Conservation (phyloP, 2,797 vertebrate species). For the Acestrorhynchus altus region DNA sequence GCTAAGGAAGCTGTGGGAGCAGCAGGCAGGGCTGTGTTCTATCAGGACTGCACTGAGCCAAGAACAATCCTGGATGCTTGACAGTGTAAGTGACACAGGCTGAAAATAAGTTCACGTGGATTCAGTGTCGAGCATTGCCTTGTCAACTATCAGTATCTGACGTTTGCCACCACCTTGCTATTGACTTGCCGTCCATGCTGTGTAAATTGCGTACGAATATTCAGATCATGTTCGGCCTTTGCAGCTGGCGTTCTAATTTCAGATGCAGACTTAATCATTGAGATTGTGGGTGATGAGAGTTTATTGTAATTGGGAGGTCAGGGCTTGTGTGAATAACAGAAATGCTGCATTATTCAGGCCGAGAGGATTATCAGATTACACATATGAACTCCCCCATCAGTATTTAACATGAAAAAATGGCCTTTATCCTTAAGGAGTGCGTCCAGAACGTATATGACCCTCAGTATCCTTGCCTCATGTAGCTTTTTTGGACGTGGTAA, state of each 20-base stretch:
- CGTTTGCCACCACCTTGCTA: conserved; percentile 2
- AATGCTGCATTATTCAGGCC: conserved; percentile 48
- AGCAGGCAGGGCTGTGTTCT: conserved; percentile 4
- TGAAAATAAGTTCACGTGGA: background rate
- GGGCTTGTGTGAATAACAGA: conserved; percentile 29
- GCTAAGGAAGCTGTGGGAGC: conserved; percentile 24
- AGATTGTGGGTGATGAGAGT: conserved; percentile 32
- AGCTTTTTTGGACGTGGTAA: background rate
- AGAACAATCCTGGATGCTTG: background rate
- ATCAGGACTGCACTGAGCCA: background rate
- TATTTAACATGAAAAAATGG: conserved; percentile 32
- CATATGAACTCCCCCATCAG: conserved; percentile 16
- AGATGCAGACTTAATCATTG: conserved; percentile 22
- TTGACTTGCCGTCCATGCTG: conserved; percentile 1
- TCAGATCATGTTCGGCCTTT: conserved; percentile 9
- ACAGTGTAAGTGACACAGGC: background rate
- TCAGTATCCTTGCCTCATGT: background rate
- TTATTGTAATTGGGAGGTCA: conserved; percentile 44
- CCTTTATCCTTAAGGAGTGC: conserved; percentile 31
- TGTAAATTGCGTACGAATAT: conserved; percentile 9
- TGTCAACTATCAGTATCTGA: conserved; percentile 1
- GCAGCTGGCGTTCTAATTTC: conserved; percentile 41
- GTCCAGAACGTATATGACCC: conserved; percentile 5
- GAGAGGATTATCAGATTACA: conserved; percentile 57
- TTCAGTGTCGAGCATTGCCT: background rate